A percentile compares a stretch with the other conserved stretches of the same genome.
Conservation (phyloP, 1,140 invertebrate species). For the Amphibalanus amphitrite region DNA sequence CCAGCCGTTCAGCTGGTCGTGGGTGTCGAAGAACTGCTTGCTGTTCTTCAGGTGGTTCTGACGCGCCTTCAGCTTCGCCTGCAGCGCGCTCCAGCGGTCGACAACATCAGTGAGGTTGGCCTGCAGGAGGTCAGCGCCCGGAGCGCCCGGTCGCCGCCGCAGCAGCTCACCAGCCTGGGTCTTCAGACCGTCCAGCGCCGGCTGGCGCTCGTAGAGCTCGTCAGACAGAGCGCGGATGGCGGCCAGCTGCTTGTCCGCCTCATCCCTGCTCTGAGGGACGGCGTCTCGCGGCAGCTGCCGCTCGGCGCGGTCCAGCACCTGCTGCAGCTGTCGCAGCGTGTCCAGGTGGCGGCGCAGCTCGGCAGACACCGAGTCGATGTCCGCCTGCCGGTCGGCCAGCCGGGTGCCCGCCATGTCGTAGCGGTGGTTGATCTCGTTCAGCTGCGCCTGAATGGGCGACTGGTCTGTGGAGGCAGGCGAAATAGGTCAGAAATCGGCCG, state of each 20-base stretch:
- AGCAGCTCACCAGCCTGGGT: constrained; percentile 70
- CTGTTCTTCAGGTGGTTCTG: constrained; percentile 14
- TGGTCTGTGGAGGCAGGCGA: constrained; percentile 39
- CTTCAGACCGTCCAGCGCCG: constrained; percentile 68
- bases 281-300: constrained; percentile 50
- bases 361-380: constrained; percentile 55
- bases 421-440: constrained; percentile 57
- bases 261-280: constrained; percentile 45
- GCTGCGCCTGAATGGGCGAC: constrained; percentile 78
- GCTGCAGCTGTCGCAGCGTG: constrained; percentile 52
- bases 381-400: constrained; percentile 75
- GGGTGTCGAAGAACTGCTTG: constrained; percentile 62
- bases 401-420: constrained; percentile 59
- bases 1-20: constrained; percentile 71
- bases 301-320: constrained; percentile 58
- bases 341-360: constrained; percentile 70
- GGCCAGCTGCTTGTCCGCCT: constrained; percentile 75
- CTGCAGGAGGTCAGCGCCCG: constrained; percentile 58
- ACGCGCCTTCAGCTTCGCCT: constrained; percentile 62
- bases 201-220: constrained; percentile 88
- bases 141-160: constrained; percentile 57
- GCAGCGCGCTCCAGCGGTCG: constrained; percentile 65
- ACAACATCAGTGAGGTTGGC: constrained; percentile 58
- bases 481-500: too few relatives aligned
- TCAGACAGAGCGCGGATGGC: constrained; percentile 65